phyloP scores from a whole-genome alignment of 2,113 vertebrate species.

The Syngnathus floridae region DNA sequence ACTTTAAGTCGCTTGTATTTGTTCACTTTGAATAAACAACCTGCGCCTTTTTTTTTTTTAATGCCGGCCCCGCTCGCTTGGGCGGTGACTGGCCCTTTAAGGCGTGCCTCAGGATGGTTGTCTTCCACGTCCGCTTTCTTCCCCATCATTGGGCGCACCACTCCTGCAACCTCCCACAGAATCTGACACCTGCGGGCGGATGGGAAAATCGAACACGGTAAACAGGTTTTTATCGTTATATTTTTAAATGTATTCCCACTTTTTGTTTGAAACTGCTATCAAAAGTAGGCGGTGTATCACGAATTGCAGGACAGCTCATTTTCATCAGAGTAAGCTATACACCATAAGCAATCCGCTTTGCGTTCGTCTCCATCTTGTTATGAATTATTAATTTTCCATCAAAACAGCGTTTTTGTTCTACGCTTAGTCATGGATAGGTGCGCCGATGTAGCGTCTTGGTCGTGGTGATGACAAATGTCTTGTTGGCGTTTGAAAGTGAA shows the following conservation, averaged over 20 bases:
- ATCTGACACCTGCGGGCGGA: slow-evolving; percentile 4
- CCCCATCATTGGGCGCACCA: slow-evolving; percentile 37
- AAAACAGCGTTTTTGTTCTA: slow-evolving; percentile 5
- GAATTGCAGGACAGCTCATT: slow-evolving; percentile 9
- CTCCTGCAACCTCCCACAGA: slow-evolving; percentile 14
- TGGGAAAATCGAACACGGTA: slow-evolving; percentile 37
- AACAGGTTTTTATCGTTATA: not conserved
- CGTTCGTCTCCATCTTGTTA: slow-evolving; percentile 49
- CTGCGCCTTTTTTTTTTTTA: not conserved
- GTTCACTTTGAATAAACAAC: not conserved
- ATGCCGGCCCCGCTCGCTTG: not conserved
- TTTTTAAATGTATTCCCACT: not conserved
- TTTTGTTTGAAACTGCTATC: too few relatives aligned
- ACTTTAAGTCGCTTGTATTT: not conserved
- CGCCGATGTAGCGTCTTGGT: not conserved
- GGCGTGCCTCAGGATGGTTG: slow-evolving; percentile 25
- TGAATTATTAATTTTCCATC: slow-evolving; percentile 51
- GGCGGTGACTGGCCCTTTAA: slow-evolving; percentile 57
- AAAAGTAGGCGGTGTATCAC: not conserved
- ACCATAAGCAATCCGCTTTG: slow-evolving; percentile 11
- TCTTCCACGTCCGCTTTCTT: slow-evolving; percentile 41
- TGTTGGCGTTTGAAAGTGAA: slow-evolving; percentile 43
- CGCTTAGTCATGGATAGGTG: not conserved
- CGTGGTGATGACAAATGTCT: slow-evolving; percentile 6
- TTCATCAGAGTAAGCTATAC: slow-evolving; percentile 8